Base-by-base conservation (phyloP, 2,888 invertebrate genomes). In the Pachliopta kotzebuea region DNA sequence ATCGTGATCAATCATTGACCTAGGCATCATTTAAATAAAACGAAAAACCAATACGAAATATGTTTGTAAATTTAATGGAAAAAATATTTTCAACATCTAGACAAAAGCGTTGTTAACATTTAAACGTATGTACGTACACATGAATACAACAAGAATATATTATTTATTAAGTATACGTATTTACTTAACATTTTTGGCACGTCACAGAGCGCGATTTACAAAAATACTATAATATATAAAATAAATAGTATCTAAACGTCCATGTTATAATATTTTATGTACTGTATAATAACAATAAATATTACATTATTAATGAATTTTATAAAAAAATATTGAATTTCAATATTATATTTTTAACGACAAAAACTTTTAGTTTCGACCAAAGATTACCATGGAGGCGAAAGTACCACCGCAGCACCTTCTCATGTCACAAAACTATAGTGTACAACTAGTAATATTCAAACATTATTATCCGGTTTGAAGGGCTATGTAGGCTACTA, bases 181-280 rank as follows among this genome's bases (percentile, higher is more conserved):
- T 45, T 23, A 52, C 23, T 7, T 11, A 52, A n/a, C 20, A 49
- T 52, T 58, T 68, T 70, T 70, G 70, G 70, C 70, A 70, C 70
- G 65, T 60, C 64, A 21, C 17, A 52, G 62, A 64, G 60, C 62
- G 24, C 17, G 26, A 60, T 37, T 14, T 68, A 68, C 26, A 70
- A 68, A 70, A 70, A 70, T 70, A 70, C 60, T 59, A 56, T 37
- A 60, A 63, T 67, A 67, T 55, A 63, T 45, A 55, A 20, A 60
- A 63, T 67, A 67, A 56, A 63, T 45, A 55, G 29, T 49, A n/a
- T 29, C 26, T 42, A 56, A 14, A 37, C 23, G 0, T 45, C n/a
- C 18, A 45, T 45, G 4, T 45, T 45, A n/a, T 49, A 52, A 23
- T 21, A 52, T 50, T 20, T 21, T 6, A 20, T 50, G 6, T 50